Evolutionary conservation across 2,888 invertebrate genomes (phyloP).

Genomic region (Acleris sparsana): DNA sequence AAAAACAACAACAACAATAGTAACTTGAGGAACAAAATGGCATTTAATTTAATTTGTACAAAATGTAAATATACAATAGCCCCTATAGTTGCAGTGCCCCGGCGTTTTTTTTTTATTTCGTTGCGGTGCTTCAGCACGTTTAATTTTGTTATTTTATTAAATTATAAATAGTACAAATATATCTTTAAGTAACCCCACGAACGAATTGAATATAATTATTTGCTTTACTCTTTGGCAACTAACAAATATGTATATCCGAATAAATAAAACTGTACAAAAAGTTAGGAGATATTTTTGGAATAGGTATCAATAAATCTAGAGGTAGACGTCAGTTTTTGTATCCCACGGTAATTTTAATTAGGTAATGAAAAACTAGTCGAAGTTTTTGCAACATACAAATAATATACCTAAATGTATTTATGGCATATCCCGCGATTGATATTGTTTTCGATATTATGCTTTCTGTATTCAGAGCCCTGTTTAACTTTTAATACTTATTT

Average conservation of each 20-base stretch:
- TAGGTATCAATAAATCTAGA: slow-evolving; percentile 57
- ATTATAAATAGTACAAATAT: slow-evolving; percentile 81
- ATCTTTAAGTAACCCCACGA: slow-evolving; percentile 63
- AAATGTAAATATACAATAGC: slow-evolving; percentile 63
- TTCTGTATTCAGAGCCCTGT: slow-evolving; percentile 47
- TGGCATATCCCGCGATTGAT: slow-evolving; percentile 66
- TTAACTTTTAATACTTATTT: slow-evolving; percentile 21
- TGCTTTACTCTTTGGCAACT: slow-evolving; percentile 25
- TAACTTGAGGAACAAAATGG: slow-evolving; percentile 39
- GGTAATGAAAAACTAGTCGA: slow-evolving; percentile 69
- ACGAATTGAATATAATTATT: slow-evolving; percentile 39
- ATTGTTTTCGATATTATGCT: slow-evolving; percentile 66
- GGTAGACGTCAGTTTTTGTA: slow-evolving; percentile 72
- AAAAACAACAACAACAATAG: slow-evolving; percentile 13
- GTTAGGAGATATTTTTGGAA: slow-evolving; percentile 72
- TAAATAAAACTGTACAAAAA: slow-evolving; percentile 76
- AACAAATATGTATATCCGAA: slow-evolving; percentile 36
- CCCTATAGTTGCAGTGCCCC: slow-evolving; percentile 26
- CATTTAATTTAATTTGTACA: slow-evolving; percentile 49
- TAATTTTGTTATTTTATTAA: slow-evolving; percentile 58
- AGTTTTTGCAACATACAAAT: slow-evolving; percentile 53
- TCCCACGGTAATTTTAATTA: slow-evolving; percentile 62
- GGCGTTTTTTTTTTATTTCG: slow-evolving; percentile 59
- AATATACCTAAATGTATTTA: slow-evolving; percentile 38
- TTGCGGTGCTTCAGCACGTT: slow-evolving; percentile 42